phyloP scores from a whole-genome alignment of 2,797 vertebrate genomes.

The Hippocampus kuda region DNA sequence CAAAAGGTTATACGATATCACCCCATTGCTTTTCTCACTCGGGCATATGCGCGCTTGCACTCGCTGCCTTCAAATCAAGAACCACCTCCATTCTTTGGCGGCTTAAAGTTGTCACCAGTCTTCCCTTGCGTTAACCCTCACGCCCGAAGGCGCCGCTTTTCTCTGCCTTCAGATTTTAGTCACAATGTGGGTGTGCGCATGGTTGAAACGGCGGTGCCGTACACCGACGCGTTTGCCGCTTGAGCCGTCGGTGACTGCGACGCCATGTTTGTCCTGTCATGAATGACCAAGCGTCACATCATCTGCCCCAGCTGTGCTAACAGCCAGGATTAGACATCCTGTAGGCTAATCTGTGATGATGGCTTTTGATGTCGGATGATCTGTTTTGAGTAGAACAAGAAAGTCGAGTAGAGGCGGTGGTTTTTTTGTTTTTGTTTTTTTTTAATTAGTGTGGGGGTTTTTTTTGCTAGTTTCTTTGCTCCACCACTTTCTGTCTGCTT shows the following conservation, averaged over 20 bases:
- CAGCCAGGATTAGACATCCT: slow-evolving; percentile 60
- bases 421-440: slow-evolving; percentile 26
- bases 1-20: slow-evolving; percentile 15
- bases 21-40: slow-evolving; percentile 23
- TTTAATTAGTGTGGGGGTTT: too few relatives aligned
- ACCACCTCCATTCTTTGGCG: slow-evolving; percentile 35
- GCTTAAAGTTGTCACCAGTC: slow-evolving; percentile 60
- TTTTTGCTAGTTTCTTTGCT: slow-evolving; percentile 3
- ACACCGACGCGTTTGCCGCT: slow-evolving; percentile 61
- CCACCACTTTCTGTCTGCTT: slow-evolving; percentile 27
- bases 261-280: slow-evolving; percentile 58
- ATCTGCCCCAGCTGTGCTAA: slow-evolving; percentile 67
- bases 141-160: slow-evolving; percentile 48
- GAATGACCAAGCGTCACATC: slow-evolving; percentile 45
- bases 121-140: slow-evolving; percentile 51
- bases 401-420: slow-evolving; percentile 44
- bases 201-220: slow-evolving; percentile 58
- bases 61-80: slow-evolving; percentile 9
- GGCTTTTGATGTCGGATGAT: slow-evolving; percentile 59
- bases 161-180: slow-evolving; percentile 46
- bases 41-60: slow-evolving; percentile 20
- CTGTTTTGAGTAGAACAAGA: slow-evolving; percentile 44
- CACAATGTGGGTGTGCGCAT: slow-evolving; percentile 30
- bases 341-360: slow-evolving; percentile 57
- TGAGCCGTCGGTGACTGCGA: slow-evolving; percentile 62